Base-by-base conservation (phyloP, 2,888 invertebrate species). In the Taphrorychus bicolor region DNA sequence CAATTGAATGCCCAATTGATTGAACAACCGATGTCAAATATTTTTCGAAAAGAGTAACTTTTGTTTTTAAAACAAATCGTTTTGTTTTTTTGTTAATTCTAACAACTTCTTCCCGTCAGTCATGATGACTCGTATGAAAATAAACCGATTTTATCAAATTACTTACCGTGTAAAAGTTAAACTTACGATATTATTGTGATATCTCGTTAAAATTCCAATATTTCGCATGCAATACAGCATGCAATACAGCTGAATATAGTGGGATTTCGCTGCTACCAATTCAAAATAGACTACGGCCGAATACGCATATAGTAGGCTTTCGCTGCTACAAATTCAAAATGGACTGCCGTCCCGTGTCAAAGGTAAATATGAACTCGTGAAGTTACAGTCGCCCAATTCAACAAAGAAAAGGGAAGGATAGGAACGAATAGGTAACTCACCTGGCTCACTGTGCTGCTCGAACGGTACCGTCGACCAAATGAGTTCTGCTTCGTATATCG, bases 1-100 rank as follows among this genome's bases (percentile, higher is more conserved):
- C 16, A 5, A 16, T 14, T n/a, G n/a, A n/a, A n/a, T n/a, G n/a
- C 45, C 5, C 45, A 7, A 45, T 51, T 19, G 21, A 51, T 51
- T 19, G 52, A 4, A 16, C 19, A 7, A 51, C 17, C n/a, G 21
- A 51, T 18, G 5, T 45, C 45, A 45, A 45, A 45, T 45, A 14
- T 51, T 51, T 51, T 51, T 51, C 52, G 16, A 51, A 51, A 18
- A 51, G 17, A 18, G 52, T 51, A 18, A 51, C 7, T 14, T 51
- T 51, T n/a, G 52, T 5, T 19, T 51, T 51, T 51, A 51, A 18
- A 51, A 19, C 17, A n/a, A n/a, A n/a, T n/a, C n/a, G 21, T 7
- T 7, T 16, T 19, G 52, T 51, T 14, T 16, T 19, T 51, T 51
- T 51, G 17, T 51, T 16, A 51, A 51, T 5, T 18, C 52, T 4